These are phyloP conservation scores for Casuarius casuarius DNA, from an alignment of 2,113 vertebrate species.

Conservation along the genomic window DNA sequence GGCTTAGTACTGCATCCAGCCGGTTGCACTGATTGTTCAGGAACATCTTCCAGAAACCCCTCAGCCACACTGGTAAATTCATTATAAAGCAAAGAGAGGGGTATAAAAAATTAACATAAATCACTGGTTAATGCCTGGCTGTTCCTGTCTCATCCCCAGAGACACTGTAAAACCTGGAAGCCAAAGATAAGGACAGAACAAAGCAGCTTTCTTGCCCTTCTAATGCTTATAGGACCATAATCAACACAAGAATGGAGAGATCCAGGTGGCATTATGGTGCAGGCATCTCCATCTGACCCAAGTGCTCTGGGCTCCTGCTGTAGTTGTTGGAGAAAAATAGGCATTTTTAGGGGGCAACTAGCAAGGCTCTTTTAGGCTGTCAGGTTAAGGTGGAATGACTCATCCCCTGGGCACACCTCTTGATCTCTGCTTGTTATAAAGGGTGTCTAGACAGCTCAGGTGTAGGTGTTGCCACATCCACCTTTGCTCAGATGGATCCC, in stretches of 20 bases:
- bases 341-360: neutral
- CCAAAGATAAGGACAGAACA: neutral
- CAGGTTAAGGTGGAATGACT: neutral
- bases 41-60: neutral
- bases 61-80: neutral
- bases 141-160: neutral
- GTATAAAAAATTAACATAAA: neutral
- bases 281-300: neutral
- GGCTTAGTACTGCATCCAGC: neutral
- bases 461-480: fast-evolving
- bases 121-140: neutral
- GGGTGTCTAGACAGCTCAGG: neutral
- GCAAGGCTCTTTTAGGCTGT: neutral
- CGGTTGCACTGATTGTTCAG: neutral
- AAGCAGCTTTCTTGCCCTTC: neutral
- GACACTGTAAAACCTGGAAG: neutral
- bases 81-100: neutral
- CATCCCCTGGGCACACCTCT: neutral
- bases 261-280: neutral
- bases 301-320: neutral
- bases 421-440: neutral
- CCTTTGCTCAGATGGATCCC: neutral
- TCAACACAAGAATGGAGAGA: neutral
- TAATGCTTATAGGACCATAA: neutral
- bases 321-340: neutral